Conservation (phyloP, 1,140 invertebrate genomes). For the Neotoxoptera formosana region DNA sequence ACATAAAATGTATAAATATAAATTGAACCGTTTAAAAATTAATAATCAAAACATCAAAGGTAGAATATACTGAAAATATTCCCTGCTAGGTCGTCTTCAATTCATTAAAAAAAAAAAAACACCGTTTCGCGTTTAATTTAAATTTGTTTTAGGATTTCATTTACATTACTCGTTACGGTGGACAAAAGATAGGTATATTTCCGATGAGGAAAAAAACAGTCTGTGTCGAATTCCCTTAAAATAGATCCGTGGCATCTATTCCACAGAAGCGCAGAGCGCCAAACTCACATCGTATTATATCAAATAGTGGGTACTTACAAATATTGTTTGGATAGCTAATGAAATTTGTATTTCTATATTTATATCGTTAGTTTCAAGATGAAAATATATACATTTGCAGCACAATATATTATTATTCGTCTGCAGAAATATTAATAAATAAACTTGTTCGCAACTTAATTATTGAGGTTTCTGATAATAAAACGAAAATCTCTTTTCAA, state of each 20-base stretch:
- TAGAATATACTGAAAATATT: not conserved
- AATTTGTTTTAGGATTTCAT: not conserved
- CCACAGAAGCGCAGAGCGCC: not conserved
- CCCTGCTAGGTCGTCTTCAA: not conserved
- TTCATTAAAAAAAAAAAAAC: not conserved
- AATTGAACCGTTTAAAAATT: not conserved
- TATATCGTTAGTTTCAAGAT: not conserved
- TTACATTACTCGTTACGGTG: not conserved
- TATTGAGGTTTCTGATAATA: not conserved
- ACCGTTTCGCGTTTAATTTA: not conserved
- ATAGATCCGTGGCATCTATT: not conserved
- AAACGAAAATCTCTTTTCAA: not conserved
- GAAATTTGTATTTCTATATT: not conserved
- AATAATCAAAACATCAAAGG: not conserved
- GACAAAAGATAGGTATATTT: not conserved
- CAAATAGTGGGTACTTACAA: not conserved
- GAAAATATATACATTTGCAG: not conserved
- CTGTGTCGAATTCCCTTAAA: not conserved
- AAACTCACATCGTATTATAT: not conserved
- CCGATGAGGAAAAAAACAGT: not conserved
- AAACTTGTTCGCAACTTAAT: not conserved
- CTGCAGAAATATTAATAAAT: not conserved
- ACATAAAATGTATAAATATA: not conserved
- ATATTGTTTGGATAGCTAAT: not conserved
- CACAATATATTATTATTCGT: not conserved